Percentiles rank a stretch among this genome's conserved stretches.
Evolutionary conservation across 2,888 invertebrate species (phyloP).

Genomic region (Drosophila rellima): DNA sequence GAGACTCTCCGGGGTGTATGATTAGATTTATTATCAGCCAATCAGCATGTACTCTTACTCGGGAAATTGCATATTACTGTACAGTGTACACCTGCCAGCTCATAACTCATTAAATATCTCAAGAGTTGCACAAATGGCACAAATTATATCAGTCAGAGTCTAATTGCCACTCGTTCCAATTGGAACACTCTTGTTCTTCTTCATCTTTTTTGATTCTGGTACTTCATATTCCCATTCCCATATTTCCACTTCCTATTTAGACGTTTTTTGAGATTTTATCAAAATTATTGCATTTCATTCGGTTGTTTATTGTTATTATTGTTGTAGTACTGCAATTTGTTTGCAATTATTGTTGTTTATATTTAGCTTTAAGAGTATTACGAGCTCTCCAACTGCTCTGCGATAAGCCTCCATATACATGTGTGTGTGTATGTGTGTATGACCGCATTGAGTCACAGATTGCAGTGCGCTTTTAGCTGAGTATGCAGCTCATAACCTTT

Average conservation of each 20-base stretch:
- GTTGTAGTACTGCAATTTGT: conserved; percentile 54
- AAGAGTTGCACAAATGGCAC: conserved; percentile 10
- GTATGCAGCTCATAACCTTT: conserved; percentile 34
- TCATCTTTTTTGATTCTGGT: conserved; percentile 12
- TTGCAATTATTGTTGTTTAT: conserved; percentile 65
- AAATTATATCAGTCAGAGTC: not conserved
- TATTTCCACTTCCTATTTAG: conserved; percentile 4
- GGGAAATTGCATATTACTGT: conserved; percentile 26
- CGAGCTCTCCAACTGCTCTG: conserved; percentile 17
- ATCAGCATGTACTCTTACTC: conserved; percentile 21
- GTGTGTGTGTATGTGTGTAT: conserved; percentile 13
- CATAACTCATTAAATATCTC: conserved; percentile 24
- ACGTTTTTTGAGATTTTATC: conserved; percentile 5
- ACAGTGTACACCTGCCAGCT: conserved; percentile 10
- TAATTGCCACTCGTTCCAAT: conserved; percentile 33
- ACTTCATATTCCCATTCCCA: conserved; percentile 5
- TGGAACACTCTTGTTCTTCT: conserved; percentile 3
- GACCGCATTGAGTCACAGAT: conserved; percentile 47
- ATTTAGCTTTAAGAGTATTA: conserved; percentile 30
- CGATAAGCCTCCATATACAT: conserved; percentile 32
- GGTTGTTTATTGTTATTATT: conserved; percentile 20
- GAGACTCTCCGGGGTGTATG: not conserved
- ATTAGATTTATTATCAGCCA: conserved; percentile 31
- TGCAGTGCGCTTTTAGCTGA: conserved; percentile 2
- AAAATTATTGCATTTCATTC: conserved; percentile 26